Conservation (phyloP, 2,888 invertebrate genomes). For the Timandra comae region DNA sequence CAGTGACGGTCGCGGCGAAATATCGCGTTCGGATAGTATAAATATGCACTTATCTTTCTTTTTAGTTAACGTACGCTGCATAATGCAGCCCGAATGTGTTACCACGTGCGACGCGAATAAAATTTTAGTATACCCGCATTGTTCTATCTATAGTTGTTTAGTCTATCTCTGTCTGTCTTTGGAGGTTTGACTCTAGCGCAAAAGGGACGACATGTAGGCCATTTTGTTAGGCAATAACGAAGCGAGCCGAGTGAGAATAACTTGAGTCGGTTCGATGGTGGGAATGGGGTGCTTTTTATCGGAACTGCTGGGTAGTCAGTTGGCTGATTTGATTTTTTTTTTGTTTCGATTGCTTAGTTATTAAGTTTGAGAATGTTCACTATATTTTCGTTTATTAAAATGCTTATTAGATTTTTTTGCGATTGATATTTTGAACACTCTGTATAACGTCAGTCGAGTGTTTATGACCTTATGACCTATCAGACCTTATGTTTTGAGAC, state of each 20-base stretch:
- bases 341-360: constrained; percentile 36
- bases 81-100: constrained; percentile 59
- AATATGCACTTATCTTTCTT: constrained; percentile 76
- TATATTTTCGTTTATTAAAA: background rate
- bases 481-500: too few relatives aligned
- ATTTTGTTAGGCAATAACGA: constrained; percentile 59
- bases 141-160: constrained; percentile 38
- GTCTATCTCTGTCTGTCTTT: background rate
- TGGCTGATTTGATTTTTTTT: constrained; percentile 34
- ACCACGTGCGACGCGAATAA: constrained; percentile 72
- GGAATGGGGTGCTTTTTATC: constrained; percentile 54
- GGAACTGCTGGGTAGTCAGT: constrained; percentile 17
- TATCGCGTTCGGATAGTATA: constrained; percentile 69
- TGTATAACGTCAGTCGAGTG: too few relatives aligned
- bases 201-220: constrained; percentile 45
- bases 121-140: constrained; percentile 71
- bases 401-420: background rate
- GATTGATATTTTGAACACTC: too few relatives aligned
- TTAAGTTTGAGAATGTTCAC: constrained; percentile 1
- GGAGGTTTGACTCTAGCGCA: constrained; percentile 39
- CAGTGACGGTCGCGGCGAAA: constrained; percentile 67
- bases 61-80: constrained; percentile 72
- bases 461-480: too few relatives aligned
- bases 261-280: constrained; percentile 43
- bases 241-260: constrained; percentile 55